Evolutionary conservation across 2,797 vertebrate genomes (phyloP), one percentile per base, ranked within the genome.

Genomic region (Periophthalmus magnuspinnatus): DNA sequence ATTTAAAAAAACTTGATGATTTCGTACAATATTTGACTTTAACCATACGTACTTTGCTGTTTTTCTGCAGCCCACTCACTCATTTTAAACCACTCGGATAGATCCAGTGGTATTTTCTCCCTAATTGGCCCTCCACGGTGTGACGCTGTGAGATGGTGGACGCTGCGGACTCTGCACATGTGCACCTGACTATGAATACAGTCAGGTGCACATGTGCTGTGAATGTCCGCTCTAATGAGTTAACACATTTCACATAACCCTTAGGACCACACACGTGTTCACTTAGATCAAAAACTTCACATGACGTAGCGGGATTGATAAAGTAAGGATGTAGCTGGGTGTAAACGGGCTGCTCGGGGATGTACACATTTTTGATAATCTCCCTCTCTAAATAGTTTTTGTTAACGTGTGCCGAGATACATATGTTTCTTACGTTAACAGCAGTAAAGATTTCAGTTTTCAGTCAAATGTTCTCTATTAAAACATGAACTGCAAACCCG

Each of bases 111-210:
- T 36, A 32, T 54, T 67, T 22, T 55, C 54, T 45, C 17, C 55
- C 14, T 57, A 41, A 67, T 58, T 58, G 32, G 6, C 65, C 65
- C 62, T 48, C 55, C 16, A 66, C 65, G 57, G 24, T 63, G 57
- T 70, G 59, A 62, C 65, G 33, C 36, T 45, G 5, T 71, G n/a
- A 58, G 47, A 22, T 47, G 63, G 9, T 24, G 34, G 33, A 54
- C 7, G 14, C 58, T 33, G 33, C 19, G 1, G 32, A 45, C 4
- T 6, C 21, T 34, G 61, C 56, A 65, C 41, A 56, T 70, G 45
- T 76, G 70, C 17, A 55, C 55, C 50, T 54, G 54, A 74, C 47
- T 48, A 34, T 65, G 6, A 24, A 67, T 32, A 41, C 67, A 64
- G 69, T 79, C 69, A 61, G 41, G 14, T 14, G 14, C 41, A 45